Base-by-base conservation (phyloP, 2,888 invertebrate genomes). In the Ephialtes manifestator region DNA sequence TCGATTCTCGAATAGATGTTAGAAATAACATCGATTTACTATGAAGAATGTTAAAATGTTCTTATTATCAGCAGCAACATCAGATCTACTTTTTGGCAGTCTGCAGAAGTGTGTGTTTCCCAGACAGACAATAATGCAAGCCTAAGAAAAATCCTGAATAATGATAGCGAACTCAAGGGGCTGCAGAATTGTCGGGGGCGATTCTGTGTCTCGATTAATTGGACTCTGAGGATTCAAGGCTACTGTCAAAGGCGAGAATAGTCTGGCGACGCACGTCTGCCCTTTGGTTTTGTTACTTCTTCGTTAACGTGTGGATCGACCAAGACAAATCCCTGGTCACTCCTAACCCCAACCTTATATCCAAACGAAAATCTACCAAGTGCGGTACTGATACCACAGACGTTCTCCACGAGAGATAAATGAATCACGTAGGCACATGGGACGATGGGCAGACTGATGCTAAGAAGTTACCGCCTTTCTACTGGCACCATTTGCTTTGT, bases 361-460 rank as follows among this genome's bases (percentile, higher is more conserved):
- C 46, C 46, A 70, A 58, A 63, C 31, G 74, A 55, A 75, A 79
- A 24, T 28, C 65, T 48, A 53, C 43, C 4, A 77, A 63, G 70
- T 67, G 67, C 3, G 43, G 39, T 39, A 39, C 39, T 43, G 48
- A 75, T 78, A n/a, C 53, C 24, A 24, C 55, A 18, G 15, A 75
- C 81, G 84, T 77, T 87, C 80, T 71, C 65, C 81, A 43, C 68
- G 77, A 83, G 82, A 82, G 80, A 86, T 86, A 85, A 88, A 86
- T 86, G 87, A 84, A 85, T 88, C 88, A 87, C 87, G 87, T 86
- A 88, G 87, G 84, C 84, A 80, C 70, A 82, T 84, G 81, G 84
- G 86, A 86, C 86, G 81, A 48, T 72, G 67, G 65, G 81, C 18
- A 28, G 72, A 67, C 67, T 31, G 79, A 75, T 75, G 43, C 51